These are phyloP conservation scores for Heliothis subflexa DNA, from an alignment of 1,140 invertebrate species.

Conservation along the genomic window DNA sequence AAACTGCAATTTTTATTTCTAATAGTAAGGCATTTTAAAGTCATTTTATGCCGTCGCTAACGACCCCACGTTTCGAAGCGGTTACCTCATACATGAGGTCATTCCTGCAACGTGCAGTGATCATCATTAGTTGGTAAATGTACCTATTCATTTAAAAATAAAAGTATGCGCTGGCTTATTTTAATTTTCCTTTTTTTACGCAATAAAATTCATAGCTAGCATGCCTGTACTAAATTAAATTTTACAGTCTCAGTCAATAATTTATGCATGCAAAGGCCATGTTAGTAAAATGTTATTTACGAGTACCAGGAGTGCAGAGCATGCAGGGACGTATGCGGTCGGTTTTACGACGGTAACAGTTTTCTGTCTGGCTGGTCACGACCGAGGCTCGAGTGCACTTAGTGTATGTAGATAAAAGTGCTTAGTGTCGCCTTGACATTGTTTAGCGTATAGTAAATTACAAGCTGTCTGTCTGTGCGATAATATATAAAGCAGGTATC, in stretches of 20 bases:
- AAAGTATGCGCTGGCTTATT: neutral
- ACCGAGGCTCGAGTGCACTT: neutral
- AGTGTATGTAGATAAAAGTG: conserved; percentile 21
- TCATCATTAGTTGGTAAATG: conserved; percentile 11
- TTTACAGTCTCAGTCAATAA: neutral
- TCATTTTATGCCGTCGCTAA: neutral
- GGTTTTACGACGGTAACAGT: conserved; percentile 9
- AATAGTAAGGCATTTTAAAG: neutral
- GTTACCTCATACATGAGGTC: conserved; percentile 40
- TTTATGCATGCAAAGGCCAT: conserved; percentile 2
- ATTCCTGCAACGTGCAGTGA: conserved; percentile 18
- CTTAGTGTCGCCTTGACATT: conserved; percentile 36
- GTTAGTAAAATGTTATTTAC: conserved; percentile 10
- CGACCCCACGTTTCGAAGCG: neutral
- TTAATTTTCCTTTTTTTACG: neutral
- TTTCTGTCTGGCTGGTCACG: conserved; percentile 16
- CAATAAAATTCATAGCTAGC: neutral
- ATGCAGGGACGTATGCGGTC: neutral
- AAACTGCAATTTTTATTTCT: too few relatives aligned
- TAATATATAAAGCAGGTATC: conserved; percentile 20
- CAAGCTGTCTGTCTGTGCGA: conserved; percentile 11
- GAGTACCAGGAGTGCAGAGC: neutral
- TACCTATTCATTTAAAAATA: too few relatives aligned
- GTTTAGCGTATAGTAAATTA: conserved; percentile 28
- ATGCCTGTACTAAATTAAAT: neutral